Base-by-base conservation (phyloP, 2,888 invertebrate species). In the Cabera pusaria region DNA sequence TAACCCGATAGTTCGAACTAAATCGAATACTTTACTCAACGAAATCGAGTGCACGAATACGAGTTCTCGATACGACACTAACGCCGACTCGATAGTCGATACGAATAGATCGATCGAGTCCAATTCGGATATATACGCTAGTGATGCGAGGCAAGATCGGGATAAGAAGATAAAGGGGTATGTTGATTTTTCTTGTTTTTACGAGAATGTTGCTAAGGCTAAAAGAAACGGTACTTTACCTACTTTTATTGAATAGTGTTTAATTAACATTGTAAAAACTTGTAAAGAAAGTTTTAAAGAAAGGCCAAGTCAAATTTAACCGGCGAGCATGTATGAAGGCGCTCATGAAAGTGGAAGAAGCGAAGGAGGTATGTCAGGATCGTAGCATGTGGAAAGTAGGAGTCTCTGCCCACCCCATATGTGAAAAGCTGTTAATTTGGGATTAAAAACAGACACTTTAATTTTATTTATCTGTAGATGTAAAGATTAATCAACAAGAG, bases 161-260 rank as follows among this genome's bases (percentile, higher is more conserved):
- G 93, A 95, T 62, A 91, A 92, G 9, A 91, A 91, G 62, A 93
- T 97, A 1, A 92, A 92, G 33, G 91, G 96, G 0, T 97, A 97
- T 67, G 96, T 97, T 0, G 94, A 96, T 73, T 97, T 97, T 73
- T 89, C 93, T 0, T 93, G 93, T 60, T 97, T 94, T 82, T 95
- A 93, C 57, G 90, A 90, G 41, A 94, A 93, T 64, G 91, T 95
- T 0, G 93, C 93, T 19, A 91, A 90, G 47, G 94, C 94, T 1
- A 89, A 90, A 46, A 81, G 83, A 44, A 92, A 92, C 58, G 94
- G 94, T 0, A 92, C 91, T 0, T 64, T 95, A 39, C 94, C 95
- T 1, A 81, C 88, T 46, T 92, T 91, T 62, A 91, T 94, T 56
- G 70, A 83, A 48, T 84, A 57, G 6, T 36, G 3, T 17, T 29